A percentile compares a stretch with the other conserved stretches of the same genome.
Conservation (phyloP, 1,140 invertebrate species). For the Sinella curviseta region DNA sequence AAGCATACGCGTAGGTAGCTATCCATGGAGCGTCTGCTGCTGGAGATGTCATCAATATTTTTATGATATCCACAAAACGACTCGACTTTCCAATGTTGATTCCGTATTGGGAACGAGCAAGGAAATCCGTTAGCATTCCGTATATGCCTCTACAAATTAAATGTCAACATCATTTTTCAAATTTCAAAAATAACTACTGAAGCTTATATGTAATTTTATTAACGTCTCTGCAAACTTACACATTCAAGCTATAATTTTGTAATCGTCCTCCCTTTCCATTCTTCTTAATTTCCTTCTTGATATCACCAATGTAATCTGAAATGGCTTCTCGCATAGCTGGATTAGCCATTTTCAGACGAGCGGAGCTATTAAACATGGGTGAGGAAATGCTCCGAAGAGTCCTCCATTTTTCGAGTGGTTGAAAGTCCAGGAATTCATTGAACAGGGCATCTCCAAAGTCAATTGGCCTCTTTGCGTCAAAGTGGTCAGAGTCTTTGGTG, state of each 20-base stretch:
- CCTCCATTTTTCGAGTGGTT: conserved; percentile 19
- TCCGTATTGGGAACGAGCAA: no score
- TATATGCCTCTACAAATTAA: no score
- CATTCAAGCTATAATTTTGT: neutral
- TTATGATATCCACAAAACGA: no score
- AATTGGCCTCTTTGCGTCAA: conserved; percentile 54
- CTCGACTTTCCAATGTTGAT: no score
- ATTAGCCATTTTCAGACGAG: neutral
- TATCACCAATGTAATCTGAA: neutral
- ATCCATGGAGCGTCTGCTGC: neutral
- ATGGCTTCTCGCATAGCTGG: neutral
- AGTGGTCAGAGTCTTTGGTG: conserved; percentile 61
- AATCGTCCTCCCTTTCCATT: neutral
- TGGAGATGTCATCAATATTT: neutral
- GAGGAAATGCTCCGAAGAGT: neutral
- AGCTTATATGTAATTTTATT: neutral
- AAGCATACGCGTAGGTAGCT: neutral
- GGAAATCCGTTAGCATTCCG: no score
- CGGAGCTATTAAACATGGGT: neutral
- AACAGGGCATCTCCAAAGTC: conserved; percentile 39
- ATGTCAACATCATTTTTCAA: no score
- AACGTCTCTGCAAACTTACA: conserved; percentile 1
- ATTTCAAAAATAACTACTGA: no score
- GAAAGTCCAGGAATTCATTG: conserved; percentile 36
- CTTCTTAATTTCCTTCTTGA: neutral